Conservation (phyloP, 2,797 vertebrate species). For the Hafferia zeledoni region DNA sequence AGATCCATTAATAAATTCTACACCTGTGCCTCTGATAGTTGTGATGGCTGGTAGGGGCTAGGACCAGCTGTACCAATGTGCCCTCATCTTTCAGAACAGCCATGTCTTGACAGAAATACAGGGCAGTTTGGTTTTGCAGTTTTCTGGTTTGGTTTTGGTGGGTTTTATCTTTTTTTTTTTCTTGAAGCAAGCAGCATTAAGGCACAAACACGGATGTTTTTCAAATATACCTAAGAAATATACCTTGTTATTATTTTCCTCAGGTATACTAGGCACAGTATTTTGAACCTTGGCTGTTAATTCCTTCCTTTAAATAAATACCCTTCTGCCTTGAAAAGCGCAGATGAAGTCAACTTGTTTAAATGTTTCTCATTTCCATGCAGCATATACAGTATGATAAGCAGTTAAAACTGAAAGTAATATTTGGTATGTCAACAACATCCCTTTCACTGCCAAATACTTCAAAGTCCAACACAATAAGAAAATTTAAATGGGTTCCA, state of each 20-base stretch:
- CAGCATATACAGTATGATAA: constrained; percentile 27
- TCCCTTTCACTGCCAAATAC: constrained; percentile 65
- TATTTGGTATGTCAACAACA: constrained; percentile 68
- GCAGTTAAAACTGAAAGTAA: constrained; percentile 63
- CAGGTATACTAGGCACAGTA: background rate
- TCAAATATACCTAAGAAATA: constrained; percentile 3
- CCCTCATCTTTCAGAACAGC: background rate
- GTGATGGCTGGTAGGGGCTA: background rate
- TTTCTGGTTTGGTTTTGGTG: background rate
- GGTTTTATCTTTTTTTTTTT: background rate
- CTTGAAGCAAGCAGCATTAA: background rate
- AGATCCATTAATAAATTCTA: background rate
- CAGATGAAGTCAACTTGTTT: constrained; percentile 30
- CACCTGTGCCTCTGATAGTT: background rate
- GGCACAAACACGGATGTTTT: constrained; percentile 2
- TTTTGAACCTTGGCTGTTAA: constrained; percentile 12
- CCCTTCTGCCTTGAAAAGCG: constrained; percentile 10
- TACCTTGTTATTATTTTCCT: constrained; percentile 31
- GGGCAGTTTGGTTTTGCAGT: background rate
- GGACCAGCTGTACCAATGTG: rapidly evolving
- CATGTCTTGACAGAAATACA: background rate
- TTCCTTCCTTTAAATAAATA: constrained; percentile 32
- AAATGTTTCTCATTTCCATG: constrained; percentile 61
- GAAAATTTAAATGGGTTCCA: constrained; percentile 67
- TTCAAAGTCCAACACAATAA: constrained; percentile 60